These are phyloP conservation scores for Cheilinus undulatus DNA, from an alignment of 2,113 vertebrate genomes.

Conservation along the genomic window DNA sequence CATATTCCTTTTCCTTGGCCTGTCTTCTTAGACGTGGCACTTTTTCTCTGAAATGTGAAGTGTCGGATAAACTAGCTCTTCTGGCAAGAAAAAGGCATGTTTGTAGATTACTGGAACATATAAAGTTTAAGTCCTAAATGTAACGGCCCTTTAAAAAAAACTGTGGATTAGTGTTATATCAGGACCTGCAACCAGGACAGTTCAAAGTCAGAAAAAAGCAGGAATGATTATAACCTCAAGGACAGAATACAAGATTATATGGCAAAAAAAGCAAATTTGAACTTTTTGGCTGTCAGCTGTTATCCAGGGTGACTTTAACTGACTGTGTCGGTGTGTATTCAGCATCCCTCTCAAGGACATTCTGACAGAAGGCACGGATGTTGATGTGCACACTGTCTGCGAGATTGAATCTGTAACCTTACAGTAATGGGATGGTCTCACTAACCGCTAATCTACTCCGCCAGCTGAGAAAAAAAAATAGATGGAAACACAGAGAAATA, in stretches of 20 bases:
- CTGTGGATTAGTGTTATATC: constrained; percentile 10
- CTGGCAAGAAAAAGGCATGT: no score
- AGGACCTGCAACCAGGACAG: constrained; percentile 14
- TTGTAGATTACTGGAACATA: no score
- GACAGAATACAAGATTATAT: constrained; percentile 7
- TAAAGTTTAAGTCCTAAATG: no score
- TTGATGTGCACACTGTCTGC: constrained; percentile 59
- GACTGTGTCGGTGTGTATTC: constrained; percentile 47
- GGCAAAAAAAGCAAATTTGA: constrained; percentile 1
- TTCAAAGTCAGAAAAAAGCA: constrained; percentile 21
- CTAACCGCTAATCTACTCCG: constrained; percentile 73
- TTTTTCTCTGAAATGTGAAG: no score
- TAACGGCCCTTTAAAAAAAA: not conserved
- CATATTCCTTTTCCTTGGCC: no score
- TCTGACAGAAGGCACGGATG: constrained; percentile 55
- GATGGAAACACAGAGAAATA: constrained; percentile 60
- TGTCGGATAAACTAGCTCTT: no score
- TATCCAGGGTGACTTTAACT: constrained; percentile 38
- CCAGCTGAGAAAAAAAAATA: constrained; percentile 64
- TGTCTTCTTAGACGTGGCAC: no score
- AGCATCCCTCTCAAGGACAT: constrained; percentile 72
- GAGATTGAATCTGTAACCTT: constrained; percentile 76
- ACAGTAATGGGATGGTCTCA: constrained; percentile 73
- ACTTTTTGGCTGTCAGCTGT: constrained; percentile 38
- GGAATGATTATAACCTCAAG: constrained; percentile 7